A percentile compares a stretch with the other conserved stretches of the same genome.
Evolutionary conservation across 1,140 invertebrate species (phyloP).

Genomic region (Branchinecta lindahli): DNA sequence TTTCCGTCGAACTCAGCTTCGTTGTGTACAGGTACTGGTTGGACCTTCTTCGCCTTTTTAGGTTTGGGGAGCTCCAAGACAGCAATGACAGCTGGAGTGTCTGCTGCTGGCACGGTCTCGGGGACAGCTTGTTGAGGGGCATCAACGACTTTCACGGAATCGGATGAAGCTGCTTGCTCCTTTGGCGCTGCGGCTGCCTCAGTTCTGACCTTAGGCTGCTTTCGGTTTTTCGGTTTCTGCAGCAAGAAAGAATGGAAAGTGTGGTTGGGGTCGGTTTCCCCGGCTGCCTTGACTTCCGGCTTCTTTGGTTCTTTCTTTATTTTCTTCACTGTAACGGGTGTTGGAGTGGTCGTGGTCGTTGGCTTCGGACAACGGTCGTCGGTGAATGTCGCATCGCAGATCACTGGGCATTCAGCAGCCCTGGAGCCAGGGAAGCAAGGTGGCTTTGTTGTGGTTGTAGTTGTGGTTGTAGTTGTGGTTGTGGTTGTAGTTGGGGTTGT

Average conservation of each 20-base stretch:
- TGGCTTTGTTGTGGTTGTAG: background rate
- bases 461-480: background rate
- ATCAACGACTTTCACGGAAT: background rate
- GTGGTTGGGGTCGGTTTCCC: background rate
- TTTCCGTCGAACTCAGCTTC: too few relatives aligned
- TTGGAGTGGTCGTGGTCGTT: background rate
- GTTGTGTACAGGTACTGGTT: too few relatives aligned
- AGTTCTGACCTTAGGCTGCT: background rate
- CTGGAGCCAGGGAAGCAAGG: background rate
- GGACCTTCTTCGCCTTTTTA: too few relatives aligned
- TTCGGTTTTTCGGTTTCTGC: background rate
- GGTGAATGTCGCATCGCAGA: background rate
- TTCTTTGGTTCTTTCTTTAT: background rate
- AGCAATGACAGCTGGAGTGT: too few relatives aligned
- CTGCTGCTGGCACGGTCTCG: too few relatives aligned
- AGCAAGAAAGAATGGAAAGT: background rate
- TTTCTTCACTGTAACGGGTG: background rate
- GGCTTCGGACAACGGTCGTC: background rate
- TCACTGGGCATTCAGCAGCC: background rate
- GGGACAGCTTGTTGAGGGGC: background rate
- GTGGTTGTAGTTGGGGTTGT: background rate
- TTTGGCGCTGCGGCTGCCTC: background rate
- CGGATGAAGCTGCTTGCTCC: background rate
- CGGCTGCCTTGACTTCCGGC: background rate
- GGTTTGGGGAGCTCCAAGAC: too few relatives aligned